phyloP scores from a whole-genome alignment of 1,140 invertebrate genomes.

The Drosophila trapezifrons region DNA sequence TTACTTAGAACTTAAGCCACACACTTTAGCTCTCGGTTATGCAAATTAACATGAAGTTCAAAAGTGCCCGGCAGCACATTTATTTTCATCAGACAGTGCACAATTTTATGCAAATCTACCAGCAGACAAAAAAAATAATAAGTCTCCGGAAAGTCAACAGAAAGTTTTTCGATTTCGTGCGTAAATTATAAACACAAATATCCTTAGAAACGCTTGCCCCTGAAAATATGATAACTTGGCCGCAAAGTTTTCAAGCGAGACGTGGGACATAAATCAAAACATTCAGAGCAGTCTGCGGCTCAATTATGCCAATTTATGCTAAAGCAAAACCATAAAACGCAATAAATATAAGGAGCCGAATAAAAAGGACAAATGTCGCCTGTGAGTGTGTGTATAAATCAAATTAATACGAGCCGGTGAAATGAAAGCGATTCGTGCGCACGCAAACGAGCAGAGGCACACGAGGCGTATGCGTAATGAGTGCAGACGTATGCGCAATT shows the following conservation, averaged over 20 bases:
- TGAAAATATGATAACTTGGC: slow-evolving; percentile 58
- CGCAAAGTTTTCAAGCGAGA: slow-evolving; percentile 37
- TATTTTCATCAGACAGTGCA: slow-evolving; percentile 52
- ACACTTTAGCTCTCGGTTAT: neutral
- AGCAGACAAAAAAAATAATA: slow-evolving; percentile 36
- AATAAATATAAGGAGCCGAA: slow-evolving; percentile 39
- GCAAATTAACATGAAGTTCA: slow-evolving; percentile 14
- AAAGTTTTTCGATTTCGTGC: slow-evolving; percentile 74
- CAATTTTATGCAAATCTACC: slow-evolving; percentile 46
- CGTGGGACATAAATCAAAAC: slow-evolving; percentile 40
- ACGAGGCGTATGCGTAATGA: slow-evolving; percentile 71
- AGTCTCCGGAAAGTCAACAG: slow-evolving; percentile 19
- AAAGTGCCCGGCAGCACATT: slow-evolving; percentile 46
- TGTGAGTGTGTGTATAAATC: slow-evolving; percentile 50
- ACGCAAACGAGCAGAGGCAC: slow-evolving; percentile 20
- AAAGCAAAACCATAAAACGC: slow-evolving; percentile 43
- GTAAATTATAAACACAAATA: slow-evolving; percentile 61
- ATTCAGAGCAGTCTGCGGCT: slow-evolving; percentile 39
- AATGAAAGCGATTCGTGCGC: slow-evolving; percentile 56
- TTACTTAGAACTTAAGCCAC: neutral
- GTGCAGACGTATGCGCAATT: slow-evolving; percentile 68
- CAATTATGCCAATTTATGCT: slow-evolving; percentile 73
- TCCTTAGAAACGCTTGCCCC: slow-evolving; percentile 40
- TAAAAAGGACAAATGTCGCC: slow-evolving; percentile 45
- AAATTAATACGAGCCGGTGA: slow-evolving; percentile 57